phyloP scores from a whole-genome alignment of 2,797 vertebrate species.

The Pitangus sulphuratus region DNA sequence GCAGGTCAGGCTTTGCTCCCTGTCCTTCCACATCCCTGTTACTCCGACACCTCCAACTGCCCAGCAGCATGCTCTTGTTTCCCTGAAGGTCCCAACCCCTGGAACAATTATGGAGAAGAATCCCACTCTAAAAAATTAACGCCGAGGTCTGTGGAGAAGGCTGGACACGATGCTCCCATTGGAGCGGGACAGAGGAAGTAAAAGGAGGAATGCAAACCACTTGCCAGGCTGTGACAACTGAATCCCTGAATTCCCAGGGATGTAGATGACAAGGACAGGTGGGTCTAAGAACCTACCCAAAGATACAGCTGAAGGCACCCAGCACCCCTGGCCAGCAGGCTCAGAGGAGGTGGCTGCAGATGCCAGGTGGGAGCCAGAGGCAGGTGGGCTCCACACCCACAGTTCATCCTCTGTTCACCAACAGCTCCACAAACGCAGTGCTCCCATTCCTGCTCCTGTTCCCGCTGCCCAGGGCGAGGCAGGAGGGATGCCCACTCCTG shows the following conservation, averaged over 20 bases:
- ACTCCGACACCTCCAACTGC: fast-evolving
- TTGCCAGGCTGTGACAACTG: fast-evolving
- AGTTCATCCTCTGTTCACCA: fast-evolving
- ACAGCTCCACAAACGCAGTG: fast-evolving
- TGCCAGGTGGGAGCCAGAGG: background rate
- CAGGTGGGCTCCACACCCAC: background rate
- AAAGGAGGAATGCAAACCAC: background rate
- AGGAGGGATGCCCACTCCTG: background rate
- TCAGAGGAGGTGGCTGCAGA: background rate
- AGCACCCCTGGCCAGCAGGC: background rate
- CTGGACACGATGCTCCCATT: fast-evolving
- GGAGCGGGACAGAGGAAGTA: fast-evolving
- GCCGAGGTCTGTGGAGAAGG: fast-evolving
- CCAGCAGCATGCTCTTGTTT: fast-evolving
- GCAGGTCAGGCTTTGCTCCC: background rate
- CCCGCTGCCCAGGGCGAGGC: background rate
- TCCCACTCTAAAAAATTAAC: fast-evolving
- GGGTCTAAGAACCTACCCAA: background rate
- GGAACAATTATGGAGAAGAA: background rate
- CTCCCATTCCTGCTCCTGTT: background rate
- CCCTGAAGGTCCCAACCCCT: background rate
- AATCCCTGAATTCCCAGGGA: background rate
- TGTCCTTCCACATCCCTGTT: fast-evolving
- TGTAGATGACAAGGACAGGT: fast-evolving
- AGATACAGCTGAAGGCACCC: background rate